Conservation (phyloP, 2,888 invertebrate species). For the Steromphala cineraria region DNA sequence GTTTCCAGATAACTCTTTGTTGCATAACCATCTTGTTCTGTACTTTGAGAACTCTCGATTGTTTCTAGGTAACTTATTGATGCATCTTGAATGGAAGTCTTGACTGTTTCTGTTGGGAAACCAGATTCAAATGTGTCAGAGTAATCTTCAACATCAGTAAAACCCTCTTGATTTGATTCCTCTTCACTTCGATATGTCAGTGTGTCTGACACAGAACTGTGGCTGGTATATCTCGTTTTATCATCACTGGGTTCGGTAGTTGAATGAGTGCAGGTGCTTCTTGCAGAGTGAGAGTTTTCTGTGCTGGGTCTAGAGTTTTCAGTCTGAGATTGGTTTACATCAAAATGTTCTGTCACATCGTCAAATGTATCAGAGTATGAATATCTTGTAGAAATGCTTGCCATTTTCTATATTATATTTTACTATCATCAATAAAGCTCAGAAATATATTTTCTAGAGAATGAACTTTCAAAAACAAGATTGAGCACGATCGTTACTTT, state of each 20-base stretch:
- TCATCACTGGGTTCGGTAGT: neutral
- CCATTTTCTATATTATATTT: too few species aligned
- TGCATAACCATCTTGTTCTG: too few species aligned
- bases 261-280: neutral
- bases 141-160: neutral
- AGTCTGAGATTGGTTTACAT: neutral
- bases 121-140: neutral
- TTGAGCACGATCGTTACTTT: too few species aligned
- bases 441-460: too few species aligned
- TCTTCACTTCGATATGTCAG: neutral
- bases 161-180: neutral
- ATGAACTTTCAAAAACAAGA: too few species aligned
- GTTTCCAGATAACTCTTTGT: too few species aligned
- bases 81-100: neutral
- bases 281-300: neutral
- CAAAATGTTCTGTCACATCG: neutral
- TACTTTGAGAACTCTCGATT: neutral
- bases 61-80: neutral
- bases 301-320: neutral
- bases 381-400: neutral
- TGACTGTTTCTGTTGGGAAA: neutral
- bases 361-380: neutral
- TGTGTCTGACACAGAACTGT: neutral
- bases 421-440: too few species aligned
- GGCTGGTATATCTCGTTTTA: neutral